Base-by-base conservation (phyloP, 2,888 invertebrate species). In the Cordilura impudica region DNA sequence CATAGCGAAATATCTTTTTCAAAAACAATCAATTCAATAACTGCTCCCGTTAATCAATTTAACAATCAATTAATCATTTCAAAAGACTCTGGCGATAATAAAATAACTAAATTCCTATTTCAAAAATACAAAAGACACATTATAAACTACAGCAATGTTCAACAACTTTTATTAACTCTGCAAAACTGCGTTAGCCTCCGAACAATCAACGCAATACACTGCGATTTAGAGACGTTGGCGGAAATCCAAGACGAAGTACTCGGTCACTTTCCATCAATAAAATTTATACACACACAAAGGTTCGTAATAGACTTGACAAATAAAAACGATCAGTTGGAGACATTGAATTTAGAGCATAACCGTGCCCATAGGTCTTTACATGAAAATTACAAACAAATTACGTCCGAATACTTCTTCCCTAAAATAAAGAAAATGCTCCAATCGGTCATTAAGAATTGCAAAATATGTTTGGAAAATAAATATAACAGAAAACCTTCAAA, bases 81-180 rank as follows among this genome's bases (percentile, higher is more conserved):
- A 21, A 58, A 58, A 58, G 43, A 12, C 18, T 18, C 45, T 18
- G 18, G 45, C 10, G 18, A 45, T 18, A 45, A 10, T 18, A 45
- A 45, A 45, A 45, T 45, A 18, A 18, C 45, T 18, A 45, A 45
- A 18, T 45, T 45, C 18, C 18, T 45, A 45, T 45, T 45, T 45
- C 45, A 45, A 45, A 45, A 45, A 45, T 53, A 26, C 16, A 26
- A 53, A 53, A 53, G 51, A 12, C 51, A 53, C 26, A 53, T 14
- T 14, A 53, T 53, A 26, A 23, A 23, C 14, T n/a, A 26, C 26
- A 26, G n/a, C 16, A 83, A 81, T 72, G 67, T 83, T 81, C 81
- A 51, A n/a, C 10, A 51, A n/a, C 49, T 51, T 51, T 23, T 51
- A 51, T 4, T 51, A 23, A n/a, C n/a, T n/a, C n/a, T n/a, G n/a